These are phyloP conservation scores for Aspidoscelis tigris DNA, from an alignment of 2,113 vertebrate species.

Conservation along the genomic window DNA sequence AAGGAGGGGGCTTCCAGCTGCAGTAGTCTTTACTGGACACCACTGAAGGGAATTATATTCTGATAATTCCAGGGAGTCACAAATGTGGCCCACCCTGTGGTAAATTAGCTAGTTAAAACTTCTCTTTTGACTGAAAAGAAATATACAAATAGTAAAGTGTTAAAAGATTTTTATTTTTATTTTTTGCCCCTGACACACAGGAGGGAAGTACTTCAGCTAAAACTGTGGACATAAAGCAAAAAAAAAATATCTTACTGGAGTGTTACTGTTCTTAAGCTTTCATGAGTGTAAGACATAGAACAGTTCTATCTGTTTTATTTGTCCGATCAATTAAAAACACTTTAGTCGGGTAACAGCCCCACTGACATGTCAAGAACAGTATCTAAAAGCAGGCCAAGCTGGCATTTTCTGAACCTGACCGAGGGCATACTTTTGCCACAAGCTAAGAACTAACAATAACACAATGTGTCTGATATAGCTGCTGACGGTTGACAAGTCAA, in stretches of 20 bases:
- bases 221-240: not conserved
- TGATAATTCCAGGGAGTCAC: too few species aligned
- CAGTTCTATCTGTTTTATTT: not conserved
- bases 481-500: conserved; percentile 29
- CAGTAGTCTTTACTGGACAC: too few species aligned
- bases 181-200: not conserved
- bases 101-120: not conserved
- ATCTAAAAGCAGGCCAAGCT: conserved; percentile 34
- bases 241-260: not conserved
- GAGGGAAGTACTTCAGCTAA: not conserved
- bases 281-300: not conserved
- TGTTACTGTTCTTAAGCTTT: not conserved
- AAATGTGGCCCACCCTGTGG: too few species aligned
- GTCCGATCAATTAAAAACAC: not conserved
- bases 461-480: conserved; percentile 31
- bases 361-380: not conserved
- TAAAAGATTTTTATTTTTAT: not conserved
- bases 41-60: too few species aligned
- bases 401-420: conserved; percentile 28
- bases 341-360: not conserved
- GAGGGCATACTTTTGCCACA: conserved; percentile 29
- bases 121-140: not conserved
- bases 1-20: too few species aligned
- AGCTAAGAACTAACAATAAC: conserved; percentile 44
- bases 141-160: not conserved